Conservation (phyloP, 2,113 vertebrate species). For the Entomyzon cyanotis region DNA sequence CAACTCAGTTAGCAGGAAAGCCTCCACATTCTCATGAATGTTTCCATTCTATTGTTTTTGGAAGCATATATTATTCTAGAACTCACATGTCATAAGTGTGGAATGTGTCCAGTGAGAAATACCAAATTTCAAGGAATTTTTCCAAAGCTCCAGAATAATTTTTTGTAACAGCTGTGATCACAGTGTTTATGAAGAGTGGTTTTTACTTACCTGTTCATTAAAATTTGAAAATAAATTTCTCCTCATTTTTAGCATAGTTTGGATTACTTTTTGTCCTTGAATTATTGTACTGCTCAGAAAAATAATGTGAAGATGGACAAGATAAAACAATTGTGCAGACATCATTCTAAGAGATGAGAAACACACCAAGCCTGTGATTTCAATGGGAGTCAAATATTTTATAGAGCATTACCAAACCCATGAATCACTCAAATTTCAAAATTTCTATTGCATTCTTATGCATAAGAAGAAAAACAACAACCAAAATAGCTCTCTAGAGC, state of each 20-base stretch:
- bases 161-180: not conserved
- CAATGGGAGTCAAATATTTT: not conserved
- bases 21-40: not conserved
- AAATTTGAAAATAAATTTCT: not conserved
- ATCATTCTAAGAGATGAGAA: not conserved
- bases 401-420: not conserved
- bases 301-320: not conserved
- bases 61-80: not conserved
- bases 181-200: not conserved
- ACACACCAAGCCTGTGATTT: not conserved
- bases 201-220: not conserved
- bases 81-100: not conserved
- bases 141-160: not conserved
- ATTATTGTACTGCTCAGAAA: not conserved
- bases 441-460: not conserved
- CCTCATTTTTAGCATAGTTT: not conserved
- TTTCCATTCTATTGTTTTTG: conserved; percentile 37
- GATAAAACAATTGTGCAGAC: not conserved
- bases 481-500: not conserved
- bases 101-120: conserved; percentile 4
- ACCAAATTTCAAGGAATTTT: not conserved
- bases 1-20: not conserved
- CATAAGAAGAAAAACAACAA: not conserved
- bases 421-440: not conserved
- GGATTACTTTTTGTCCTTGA: not conserved